These are phyloP conservation scores for Rhinogobio ventralis DNA, from an alignment of 2,797 vertebrate genomes.

Conservation along the genomic window DNA sequence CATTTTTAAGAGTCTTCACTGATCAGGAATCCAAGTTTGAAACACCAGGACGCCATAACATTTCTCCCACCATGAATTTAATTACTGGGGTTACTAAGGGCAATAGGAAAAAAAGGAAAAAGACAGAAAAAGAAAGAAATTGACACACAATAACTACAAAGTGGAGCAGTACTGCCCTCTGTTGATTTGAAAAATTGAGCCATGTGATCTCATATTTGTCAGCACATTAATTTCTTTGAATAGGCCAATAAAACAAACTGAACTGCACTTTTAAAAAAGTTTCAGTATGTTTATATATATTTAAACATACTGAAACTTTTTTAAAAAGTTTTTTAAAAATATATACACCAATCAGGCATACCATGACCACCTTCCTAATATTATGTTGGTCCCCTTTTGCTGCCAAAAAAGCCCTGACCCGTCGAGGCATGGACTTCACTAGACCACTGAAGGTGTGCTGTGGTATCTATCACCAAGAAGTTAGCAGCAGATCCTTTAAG, in stretches of 20 bases:
- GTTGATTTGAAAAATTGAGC: constrained; percentile 53
- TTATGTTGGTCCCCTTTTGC: no score
- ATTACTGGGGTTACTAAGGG: constrained; percentile 74
- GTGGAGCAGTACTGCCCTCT: constrained; percentile 78
- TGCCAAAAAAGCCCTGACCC: no score
- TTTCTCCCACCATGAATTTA: constrained; percentile 61
- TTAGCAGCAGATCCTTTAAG: no score
- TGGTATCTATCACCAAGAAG: no score
- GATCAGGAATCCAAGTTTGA: constrained; percentile 57
- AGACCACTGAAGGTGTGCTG: no score
- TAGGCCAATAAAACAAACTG: neutral
- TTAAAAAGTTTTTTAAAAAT: no score
- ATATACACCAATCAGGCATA: no score
- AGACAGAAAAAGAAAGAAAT: neutral
- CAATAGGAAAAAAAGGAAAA: constrained; percentile 67
- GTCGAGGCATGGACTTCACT: no score
- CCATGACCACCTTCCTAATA: no score
- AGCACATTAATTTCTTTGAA: neutral
- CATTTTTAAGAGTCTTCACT: constrained; percentile 44
- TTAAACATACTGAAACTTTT: no score
- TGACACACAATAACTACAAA: constrained; percentile 26
- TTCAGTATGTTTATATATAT: neutral
- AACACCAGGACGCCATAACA: constrained; percentile 49
- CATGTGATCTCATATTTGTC: neutral
- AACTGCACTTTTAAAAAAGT: neutral